Conservation (phyloP, 2,113 vertebrate species). For the Sylvia atricapilla region DNA sequence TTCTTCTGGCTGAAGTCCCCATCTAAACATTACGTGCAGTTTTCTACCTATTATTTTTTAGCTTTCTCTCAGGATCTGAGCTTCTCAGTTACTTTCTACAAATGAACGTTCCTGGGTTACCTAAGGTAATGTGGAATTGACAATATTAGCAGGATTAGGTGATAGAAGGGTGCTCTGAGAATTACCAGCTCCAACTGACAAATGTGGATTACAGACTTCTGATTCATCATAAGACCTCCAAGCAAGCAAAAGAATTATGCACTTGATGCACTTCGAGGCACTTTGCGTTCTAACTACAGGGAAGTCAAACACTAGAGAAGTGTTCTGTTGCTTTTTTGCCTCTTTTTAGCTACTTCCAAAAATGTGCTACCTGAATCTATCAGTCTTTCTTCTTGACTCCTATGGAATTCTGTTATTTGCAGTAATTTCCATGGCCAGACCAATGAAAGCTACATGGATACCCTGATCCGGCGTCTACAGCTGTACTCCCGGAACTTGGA, state of each 20-base stretch:
- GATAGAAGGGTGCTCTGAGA: background rate
- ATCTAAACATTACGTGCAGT: background rate
- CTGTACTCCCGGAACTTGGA: conserved; percentile 95
- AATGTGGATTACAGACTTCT: background rate
- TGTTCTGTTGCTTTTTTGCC: background rate
- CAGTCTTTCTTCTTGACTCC: background rate
- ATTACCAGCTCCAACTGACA: background rate
- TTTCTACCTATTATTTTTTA: background rate
- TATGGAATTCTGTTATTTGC: background rate
- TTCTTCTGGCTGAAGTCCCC: background rate
- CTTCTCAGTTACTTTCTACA: background rate
- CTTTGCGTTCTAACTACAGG: background rate
- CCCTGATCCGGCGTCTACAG: conserved; percentile 92
- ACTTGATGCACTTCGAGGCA: background rate
- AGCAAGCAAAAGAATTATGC: background rate
- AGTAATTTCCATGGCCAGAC: conserved; percentile 91
- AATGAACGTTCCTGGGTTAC: background rate
- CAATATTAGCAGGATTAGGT: background rate
- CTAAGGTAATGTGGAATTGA: background rate
- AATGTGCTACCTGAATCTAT: background rate
- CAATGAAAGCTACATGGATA: conserved; percentile 96
- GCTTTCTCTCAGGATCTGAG: background rate
- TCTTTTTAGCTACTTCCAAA: background rate
- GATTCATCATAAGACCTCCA: background rate
- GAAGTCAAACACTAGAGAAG: background rate